Base-by-base conservation (phyloP, 2,113 vertebrate genomes). In the Aspiorhynchus laticeps region DNA sequence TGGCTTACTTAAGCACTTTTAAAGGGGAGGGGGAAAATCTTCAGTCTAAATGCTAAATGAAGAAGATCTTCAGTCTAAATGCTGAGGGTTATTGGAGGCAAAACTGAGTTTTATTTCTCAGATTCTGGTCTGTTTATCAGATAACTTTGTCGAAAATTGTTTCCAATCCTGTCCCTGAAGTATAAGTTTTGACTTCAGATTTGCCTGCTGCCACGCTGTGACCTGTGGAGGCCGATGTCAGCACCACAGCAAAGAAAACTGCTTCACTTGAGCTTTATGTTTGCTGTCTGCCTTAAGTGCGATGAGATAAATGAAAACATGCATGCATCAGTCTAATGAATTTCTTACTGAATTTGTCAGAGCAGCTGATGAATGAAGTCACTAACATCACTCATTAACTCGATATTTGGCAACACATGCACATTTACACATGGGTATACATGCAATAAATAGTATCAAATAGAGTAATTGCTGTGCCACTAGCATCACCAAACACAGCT, bases 181-280 rank as follows among this genome's bases (percentile, higher is more conserved):
- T 65, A 38, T 67, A 41, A 43, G 53, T 80, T 80, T 12, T 67
- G 79, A 63, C 79, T 63, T 81, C 7, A 81, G 38, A 81, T 28
- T 43, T 81, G 59, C 38, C 24, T 46, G 38, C n/a, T 46, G 80
- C 59, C 80, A 67, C 5, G 0, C 26, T 12, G 38, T 67, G 59
- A 81, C 59, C 79, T n/a, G 2, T 8, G 15, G 56, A 81, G 59
- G 59, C 80, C 43, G n/a, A 65, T 65, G 79, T 81, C 31, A 61
- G 53, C 73, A n/a, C 8, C 46, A 53, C 53, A 6, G 53, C 31
- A 26, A 28, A 80, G 14, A 7, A 41, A n/a, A 41, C n/a, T 17
- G 7, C 24, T 38, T 80, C 41, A 9, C 31, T 36, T 24, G 14
- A 41, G 53, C 26, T 80, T 80, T 80, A 53, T 61, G 78, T 79